phyloP scores from a whole-genome alignment of 2,113 vertebrate species.

The Pogona vitticeps region DNA sequence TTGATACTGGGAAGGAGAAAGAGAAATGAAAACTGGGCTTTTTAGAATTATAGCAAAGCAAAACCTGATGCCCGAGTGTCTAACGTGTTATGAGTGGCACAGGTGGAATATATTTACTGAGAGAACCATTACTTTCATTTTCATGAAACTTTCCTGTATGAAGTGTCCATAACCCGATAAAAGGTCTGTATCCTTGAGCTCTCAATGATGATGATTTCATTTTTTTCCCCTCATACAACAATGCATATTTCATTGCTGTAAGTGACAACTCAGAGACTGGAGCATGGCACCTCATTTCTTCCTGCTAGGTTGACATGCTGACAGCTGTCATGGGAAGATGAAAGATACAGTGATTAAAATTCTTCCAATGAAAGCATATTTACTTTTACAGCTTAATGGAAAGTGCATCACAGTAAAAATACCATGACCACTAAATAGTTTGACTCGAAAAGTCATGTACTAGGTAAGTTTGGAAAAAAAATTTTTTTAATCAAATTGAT shows the following conservation, averaged over 20 bases:
- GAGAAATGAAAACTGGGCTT: not conserved
- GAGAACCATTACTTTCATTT: not conserved
- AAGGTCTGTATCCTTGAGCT: not conserved
- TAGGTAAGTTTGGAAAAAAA: not conserved
- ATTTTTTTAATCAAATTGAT: not conserved
- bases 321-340: slow-evolving; percentile 33
- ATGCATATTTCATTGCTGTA: not conserved
- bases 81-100: not conserved
- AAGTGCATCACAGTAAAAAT: slow-evolving; percentile 25
- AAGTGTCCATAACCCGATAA: not conserved
- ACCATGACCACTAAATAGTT: not conserved
- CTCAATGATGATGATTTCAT: not conserved
- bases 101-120: not conserved
- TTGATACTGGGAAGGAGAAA: not conserved
- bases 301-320: slow-evolving; percentile 14
- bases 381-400: slow-evolving; percentile 40
- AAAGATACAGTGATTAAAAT: slow-evolving; percentile 43
- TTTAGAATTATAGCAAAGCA: not conserved
- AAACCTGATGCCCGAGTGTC: not conserved
- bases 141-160: too few species aligned
- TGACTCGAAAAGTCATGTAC: not conserved
- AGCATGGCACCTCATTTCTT: not conserved
- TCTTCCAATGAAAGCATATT: slow-evolving; percentile 21
- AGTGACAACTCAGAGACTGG: slow-evolving; percentile 30
- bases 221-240: not conserved